Conservation (phyloP, 2,888 invertebrate species). For the Trachelus stipa region DNA sequence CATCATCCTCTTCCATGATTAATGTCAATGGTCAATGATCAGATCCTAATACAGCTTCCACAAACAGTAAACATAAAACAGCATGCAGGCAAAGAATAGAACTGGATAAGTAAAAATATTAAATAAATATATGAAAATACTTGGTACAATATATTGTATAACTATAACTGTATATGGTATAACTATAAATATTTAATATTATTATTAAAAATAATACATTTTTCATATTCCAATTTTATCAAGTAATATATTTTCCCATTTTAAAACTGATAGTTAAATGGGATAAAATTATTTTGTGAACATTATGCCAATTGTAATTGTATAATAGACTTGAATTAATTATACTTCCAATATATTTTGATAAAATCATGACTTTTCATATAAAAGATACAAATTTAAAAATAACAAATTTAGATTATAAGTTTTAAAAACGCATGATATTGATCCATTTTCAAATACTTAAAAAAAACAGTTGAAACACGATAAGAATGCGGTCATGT, state of each 20-base stretch:
- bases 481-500: background rate
- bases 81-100: background rate
- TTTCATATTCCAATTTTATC: background rate
- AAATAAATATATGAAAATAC: background rate
- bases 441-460: background rate
- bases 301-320: background rate
- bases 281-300: background rate
- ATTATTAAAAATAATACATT: background rate
- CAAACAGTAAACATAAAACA: background rate
- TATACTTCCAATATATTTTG: background rate
- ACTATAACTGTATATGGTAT: background rate
- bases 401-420: background rate
- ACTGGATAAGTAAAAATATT: background rate
- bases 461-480: background rate
- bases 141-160: background rate
- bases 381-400: background rate
- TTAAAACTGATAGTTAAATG: background rate
- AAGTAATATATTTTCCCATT: background rate
- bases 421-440: background rate
- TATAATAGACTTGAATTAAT: background rate
- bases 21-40: conserved; percentile 26
- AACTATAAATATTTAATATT: background rate
- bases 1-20: conserved; percentile 53
- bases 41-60: background rate
- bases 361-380: background rate